Conservation (phyloP, 2,797 vertebrate species). For the Dryobates pubescens region DNA sequence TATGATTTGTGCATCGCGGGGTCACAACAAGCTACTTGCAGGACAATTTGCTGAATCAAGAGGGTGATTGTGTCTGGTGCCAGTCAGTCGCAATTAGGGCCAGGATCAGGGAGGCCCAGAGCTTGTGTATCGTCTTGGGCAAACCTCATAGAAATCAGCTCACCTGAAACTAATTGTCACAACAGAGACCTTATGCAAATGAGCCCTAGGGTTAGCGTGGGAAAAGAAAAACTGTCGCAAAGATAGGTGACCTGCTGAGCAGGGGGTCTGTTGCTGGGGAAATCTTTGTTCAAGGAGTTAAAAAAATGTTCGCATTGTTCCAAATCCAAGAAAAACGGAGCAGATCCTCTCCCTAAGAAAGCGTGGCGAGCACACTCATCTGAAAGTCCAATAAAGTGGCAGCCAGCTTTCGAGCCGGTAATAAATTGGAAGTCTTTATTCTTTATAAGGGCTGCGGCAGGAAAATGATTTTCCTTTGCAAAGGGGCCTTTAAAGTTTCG, state of each 20-base stretch:
- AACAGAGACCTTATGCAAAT: conserved; percentile 97
- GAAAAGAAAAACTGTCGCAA: conserved; percentile 93
- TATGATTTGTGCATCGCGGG: conserved; percentile 88
- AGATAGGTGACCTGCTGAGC: conserved; percentile 97
- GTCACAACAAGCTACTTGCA: conserved; percentile 88
- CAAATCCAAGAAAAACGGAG: conserved; percentile 76
- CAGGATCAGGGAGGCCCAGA: conserved; percentile 86
- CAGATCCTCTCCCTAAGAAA: conserved; percentile 75
- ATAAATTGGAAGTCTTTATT: conserved; percentile 77
- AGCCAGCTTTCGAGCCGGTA: conserved; percentile 69
- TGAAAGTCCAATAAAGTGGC: conserved; percentile 79
- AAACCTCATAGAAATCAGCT: conserved; percentile 94
- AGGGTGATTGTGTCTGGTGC: conserved; percentile 97
- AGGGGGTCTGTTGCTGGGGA: conserved; percentile 92
- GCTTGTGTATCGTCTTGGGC: conserved; percentile 84
- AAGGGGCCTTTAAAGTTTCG: conserved; percentile 68
- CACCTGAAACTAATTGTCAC: conserved; percentile 99
- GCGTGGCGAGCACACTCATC: conserved; percentile 80
- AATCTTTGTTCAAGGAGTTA: conserved; percentile 90
- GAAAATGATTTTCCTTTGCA: conserved; percentile 72
- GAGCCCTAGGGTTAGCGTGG: conserved; percentile 97
- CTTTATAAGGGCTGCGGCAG: conserved; percentile 70
- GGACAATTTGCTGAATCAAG: conserved; percentile 92
- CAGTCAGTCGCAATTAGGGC: conserved; percentile 99
- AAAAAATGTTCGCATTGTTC: conserved; percentile 86